Base-by-base conservation (phyloP, 2,888 invertebrate genomes). In the Hyposoter didymator region DNA sequence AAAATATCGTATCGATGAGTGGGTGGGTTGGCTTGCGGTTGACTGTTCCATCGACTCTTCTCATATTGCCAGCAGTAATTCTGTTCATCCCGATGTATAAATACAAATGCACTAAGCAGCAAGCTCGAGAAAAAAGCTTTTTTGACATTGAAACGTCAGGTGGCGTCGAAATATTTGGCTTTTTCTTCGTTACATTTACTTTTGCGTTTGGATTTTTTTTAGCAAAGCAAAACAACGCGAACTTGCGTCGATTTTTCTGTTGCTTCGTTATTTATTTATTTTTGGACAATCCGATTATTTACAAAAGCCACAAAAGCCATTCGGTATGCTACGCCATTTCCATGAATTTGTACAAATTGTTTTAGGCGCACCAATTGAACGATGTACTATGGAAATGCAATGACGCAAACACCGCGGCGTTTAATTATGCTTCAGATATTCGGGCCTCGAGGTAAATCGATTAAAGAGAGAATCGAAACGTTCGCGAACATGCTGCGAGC, bases 391-490 rank as follows among this genome's bases (percentile, higher is more conserved):
- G 22, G 43, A 73, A 43, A 73, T 73, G 55, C 62, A 64, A 47
- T 47, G n/a, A 75, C n/a, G 62, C 66, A 28, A 39, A n/a, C 66
- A 73, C 52, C 14, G 52, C 14, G 52, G 64, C 39, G 73, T 73
- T 80, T 39, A 70, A 80, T 66, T 66, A 73, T 32, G 49, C n/a
- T 32, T 19, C 32, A 12, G 45, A 32, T n/a, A 64, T 66, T 52
- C 45, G 59, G 70, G n/a, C 14, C 43, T n/a, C 45, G n/a, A 43
- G 32, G 78, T 70, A 47, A 80, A 73, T 52, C 66, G 43, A 73
- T 73, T 79, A 35, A 39, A 43, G 76, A 39, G 43, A 66, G 39
- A 52, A 49, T 73, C 66, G n/a, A 73, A 80, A 45, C 43, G 12
- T 52, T 66, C n/a, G 28, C 66, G 72, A 7, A n/a, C 19, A 8